These are phyloP conservation scores for Drosophila sp. DNA, from an alignment of 1,140 invertebrate genomes.

Conservation along the genomic window DNA sequence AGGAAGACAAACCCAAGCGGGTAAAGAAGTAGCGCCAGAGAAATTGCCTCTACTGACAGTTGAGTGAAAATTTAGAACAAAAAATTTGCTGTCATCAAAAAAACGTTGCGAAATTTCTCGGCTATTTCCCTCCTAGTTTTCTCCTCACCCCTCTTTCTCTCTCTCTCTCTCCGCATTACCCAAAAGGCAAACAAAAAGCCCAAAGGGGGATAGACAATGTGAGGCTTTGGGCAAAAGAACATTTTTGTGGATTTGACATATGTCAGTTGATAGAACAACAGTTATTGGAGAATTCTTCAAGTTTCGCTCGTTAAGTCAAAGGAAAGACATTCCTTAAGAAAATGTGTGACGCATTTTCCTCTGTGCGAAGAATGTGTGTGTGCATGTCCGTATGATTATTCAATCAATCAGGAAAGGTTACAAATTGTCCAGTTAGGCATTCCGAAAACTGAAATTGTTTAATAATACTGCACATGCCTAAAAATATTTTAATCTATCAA, in stretches of 20 bases:
- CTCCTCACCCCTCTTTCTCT: slow-evolving; percentile 6
- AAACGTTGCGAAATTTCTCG: slow-evolving; percentile 22
- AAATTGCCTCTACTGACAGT: slow-evolving; percentile 55
- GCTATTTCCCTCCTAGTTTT: slow-evolving; percentile 28
- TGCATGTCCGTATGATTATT: background rate
- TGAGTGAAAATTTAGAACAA: slow-evolving; percentile 70
- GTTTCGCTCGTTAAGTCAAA: background rate
- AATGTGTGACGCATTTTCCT: too few species aligned
- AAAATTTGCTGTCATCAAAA: slow-evolving; percentile 63
- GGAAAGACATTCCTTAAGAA: background rate
- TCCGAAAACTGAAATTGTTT: background rate
- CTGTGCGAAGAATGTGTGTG: too few species aligned
- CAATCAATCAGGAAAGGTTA: background rate
- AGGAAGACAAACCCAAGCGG: slow-evolving; percentile 1
- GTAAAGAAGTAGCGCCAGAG: slow-evolving; percentile 35
- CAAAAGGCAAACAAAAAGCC: slow-evolving; percentile 35
- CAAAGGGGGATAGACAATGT: slow-evolving; percentile 35
- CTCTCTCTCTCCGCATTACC: too few species aligned
- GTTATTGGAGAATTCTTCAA: slow-evolving; percentile 15
- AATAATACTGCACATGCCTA: too few species aligned
- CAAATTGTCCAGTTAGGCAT: background rate
- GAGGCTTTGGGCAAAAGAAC: slow-evolving; percentile 24
- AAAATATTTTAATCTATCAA: too few species aligned
- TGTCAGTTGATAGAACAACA: slow-evolving; percentile 17
- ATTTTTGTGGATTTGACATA: slow-evolving; percentile 30